These are phyloP conservation scores for Talpa occidentalis DNA, from an alignment of 2,113 vertebrate species.

Conservation along the genomic window DNA sequence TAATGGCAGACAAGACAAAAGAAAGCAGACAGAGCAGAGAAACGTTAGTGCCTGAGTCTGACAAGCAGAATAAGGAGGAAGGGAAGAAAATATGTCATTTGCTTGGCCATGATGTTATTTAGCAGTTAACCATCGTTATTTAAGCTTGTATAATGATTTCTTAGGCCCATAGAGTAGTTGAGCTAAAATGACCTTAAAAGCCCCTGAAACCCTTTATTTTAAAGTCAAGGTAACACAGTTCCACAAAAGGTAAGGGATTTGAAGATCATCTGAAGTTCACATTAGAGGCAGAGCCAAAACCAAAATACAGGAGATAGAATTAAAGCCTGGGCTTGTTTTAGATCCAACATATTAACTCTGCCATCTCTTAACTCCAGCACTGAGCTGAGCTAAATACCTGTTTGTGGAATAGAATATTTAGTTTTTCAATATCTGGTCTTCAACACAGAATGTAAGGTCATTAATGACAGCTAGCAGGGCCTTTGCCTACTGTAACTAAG, in stretches of 20 bases:
- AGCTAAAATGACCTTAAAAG: background rate
- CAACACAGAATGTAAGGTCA: background rate
- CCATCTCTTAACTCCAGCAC: background rate
- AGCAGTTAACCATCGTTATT: background rate
- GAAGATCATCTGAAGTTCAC: background rate
- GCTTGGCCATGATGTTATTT: background rate
- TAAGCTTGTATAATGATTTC: background rate
- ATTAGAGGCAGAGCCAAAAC: background rate
- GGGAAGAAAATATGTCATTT: background rate
- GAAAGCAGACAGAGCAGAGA: conserved; percentile 53
- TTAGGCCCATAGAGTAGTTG: background rate
- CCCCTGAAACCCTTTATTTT: background rate
- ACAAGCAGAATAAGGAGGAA: background rate
- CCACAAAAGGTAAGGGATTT: background rate
- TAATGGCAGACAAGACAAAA: conserved; percentile 77
- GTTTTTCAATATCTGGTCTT: background rate
- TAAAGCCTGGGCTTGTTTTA: background rate
- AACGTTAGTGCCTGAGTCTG: background rate
- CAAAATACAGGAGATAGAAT: background rate
- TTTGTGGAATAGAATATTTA: background rate
- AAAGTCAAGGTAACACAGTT: conserved; percentile 1
- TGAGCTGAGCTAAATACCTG: background rate
- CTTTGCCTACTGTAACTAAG: background rate
- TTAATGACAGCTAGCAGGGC: background rate
- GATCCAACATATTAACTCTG: background rate